Conservation (phyloP, 2,888 invertebrate genomes). For the Agrenia bidenticulata region DNA sequence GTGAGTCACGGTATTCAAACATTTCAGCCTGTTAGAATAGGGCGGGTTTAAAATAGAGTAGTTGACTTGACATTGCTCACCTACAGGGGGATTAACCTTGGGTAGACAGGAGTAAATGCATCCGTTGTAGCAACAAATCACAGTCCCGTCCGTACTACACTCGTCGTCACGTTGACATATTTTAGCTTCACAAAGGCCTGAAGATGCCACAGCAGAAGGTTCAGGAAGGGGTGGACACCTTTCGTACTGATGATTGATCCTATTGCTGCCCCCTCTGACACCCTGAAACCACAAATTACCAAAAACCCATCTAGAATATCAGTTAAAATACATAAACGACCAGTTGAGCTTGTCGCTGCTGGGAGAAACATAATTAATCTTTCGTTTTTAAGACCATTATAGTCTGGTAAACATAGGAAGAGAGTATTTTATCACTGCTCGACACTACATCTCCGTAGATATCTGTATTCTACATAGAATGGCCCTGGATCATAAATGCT, state of each 20-base stretch:
- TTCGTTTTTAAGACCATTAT: too few relatives aligned
- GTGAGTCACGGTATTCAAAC: too few relatives aligned
- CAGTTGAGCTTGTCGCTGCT: too few relatives aligned
- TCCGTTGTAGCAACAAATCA: conserved; percentile 54
- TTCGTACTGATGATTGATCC: conserved; percentile 35
- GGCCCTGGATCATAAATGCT: too few relatives aligned
- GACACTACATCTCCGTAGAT: too few relatives aligned
- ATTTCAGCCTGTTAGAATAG: too few relatives aligned
- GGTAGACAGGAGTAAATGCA: conserved; percentile 53
- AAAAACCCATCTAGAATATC: background rate
- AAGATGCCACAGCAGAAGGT: conserved; percentile 30
- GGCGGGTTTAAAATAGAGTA: too few relatives aligned
- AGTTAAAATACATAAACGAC: too few relatives aligned
- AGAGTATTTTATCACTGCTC: too few relatives aligned
- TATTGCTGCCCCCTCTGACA: conserved; percentile 27
- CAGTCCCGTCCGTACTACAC: conserved; percentile 41
- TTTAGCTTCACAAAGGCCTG: conserved; percentile 41
- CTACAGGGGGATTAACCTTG: conserved; percentile 51
- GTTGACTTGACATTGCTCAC: conserved; percentile 34
- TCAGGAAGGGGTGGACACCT: conserved; percentile 49
- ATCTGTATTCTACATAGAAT: too few relatives aligned
- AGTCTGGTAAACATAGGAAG: too few relatives aligned
- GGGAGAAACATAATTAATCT: too few relatives aligned
- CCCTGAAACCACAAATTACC: conserved; percentile 21
- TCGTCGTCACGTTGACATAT: conserved; percentile 42